These are phyloP conservation scores for Rotaria socialis DNA, from an alignment of 2,888 invertebrate genomes.

Conservation along the genomic window DNA sequence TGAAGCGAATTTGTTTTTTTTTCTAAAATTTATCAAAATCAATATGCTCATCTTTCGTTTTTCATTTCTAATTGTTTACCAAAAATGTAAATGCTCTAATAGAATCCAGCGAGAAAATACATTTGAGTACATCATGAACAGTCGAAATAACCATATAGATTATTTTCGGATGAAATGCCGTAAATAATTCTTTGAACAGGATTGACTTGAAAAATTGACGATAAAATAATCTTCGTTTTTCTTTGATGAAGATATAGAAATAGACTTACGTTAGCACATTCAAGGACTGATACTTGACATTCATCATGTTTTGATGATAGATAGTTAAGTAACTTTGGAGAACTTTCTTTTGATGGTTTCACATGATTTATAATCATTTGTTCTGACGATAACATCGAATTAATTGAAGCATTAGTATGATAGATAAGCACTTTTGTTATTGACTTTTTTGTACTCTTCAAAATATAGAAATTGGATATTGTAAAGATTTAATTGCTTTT, in stretches of 20 bases:
- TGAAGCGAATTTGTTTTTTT: neutral
- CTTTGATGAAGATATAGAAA: neutral
- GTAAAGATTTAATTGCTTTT: neutral
- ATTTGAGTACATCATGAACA: neutral
- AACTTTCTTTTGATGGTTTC: neutral
- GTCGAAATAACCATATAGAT: neutral
- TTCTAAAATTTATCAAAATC: neutral
- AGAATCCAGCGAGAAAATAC: neutral
- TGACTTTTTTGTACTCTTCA: neutral
- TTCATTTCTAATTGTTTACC: neutral
- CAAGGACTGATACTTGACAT: neutral
- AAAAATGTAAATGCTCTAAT: neutral
- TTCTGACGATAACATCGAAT: neutral
- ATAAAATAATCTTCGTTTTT: neutral
- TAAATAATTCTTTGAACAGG: neutral
- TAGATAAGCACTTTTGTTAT: neutral
- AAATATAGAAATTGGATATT: neutral
- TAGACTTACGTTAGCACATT: neutral
- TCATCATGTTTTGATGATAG: neutral
- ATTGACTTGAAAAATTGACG: neutral
- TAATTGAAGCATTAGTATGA: neutral
- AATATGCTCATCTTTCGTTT: neutral
- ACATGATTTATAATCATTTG: neutral
- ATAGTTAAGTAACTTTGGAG: neutral
- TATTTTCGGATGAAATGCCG: neutral